Percentiles rank a stretch among this genome's conserved stretches.
These are phyloP conservation scores for Netelia virgata DNA, from an alignment of 2,888 invertebrate species.

Conservation along the genomic window DNA sequence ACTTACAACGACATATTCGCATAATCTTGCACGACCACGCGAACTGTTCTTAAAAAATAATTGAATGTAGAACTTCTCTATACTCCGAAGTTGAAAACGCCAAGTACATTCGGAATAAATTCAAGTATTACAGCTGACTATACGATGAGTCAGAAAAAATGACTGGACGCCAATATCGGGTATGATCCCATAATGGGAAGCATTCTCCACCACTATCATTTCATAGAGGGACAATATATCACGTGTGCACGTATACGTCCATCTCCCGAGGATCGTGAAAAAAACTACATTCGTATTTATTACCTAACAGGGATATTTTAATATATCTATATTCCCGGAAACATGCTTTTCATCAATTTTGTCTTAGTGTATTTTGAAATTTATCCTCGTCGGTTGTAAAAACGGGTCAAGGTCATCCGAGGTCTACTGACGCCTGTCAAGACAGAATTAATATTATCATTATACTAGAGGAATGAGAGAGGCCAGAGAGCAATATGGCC, in stretches of 20 bases:
- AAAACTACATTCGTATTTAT: neutral
- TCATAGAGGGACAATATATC: neutral
- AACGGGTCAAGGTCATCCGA: no score
- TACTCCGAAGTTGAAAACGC: neutral
- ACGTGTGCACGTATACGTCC: neutral
- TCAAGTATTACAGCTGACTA: neutral
- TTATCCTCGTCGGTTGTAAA: no score
- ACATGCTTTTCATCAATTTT: no score
- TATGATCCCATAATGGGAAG: slow-evolving; percentile 26
- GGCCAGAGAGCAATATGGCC: no score
- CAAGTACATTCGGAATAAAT: neutral
- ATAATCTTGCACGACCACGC: slow-evolving; percentile 25
- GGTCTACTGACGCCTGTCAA: no score
- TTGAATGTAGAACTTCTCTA: neutral
- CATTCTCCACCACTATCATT: neutral
- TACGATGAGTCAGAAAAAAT: slow-evolving; percentile 40
- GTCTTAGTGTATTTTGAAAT: no score
- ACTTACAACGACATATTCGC: slow-evolving; percentile 59
- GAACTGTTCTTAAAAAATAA: neutral
- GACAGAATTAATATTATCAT: no score
- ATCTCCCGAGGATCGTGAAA: neutral
- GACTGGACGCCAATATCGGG: slow-evolving; percentile 25
- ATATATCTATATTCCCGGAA: no score
- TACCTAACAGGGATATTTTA: neutral
- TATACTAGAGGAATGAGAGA: no score